A percentile compares a stretch with the other conserved stretches of the same genome.
phyloP scores from a whole-genome alignment of 2,797 vertebrate species.

The Cuculus canorus region DNA sequence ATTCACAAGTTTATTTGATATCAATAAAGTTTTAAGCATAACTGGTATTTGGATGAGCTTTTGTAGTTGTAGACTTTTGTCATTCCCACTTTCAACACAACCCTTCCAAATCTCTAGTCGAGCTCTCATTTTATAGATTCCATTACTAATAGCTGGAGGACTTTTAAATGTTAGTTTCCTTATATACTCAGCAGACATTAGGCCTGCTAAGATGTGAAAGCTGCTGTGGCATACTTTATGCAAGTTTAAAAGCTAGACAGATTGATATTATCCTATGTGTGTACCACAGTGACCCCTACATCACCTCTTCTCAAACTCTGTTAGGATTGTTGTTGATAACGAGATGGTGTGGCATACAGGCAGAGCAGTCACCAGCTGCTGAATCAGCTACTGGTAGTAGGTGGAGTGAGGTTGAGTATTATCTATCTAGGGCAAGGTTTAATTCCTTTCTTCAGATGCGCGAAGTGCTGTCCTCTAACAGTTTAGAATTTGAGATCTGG shows the following conservation, averaged over 20 bases:
- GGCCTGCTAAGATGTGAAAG: background rate
- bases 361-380: background rate
- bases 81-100: background rate
- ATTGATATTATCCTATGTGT: background rate
- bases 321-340: background rate
- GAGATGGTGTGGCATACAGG: background rate
- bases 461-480: background rate
- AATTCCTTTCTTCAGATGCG: background rate
- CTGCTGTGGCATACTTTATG: background rate
- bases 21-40: background rate
- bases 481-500: background rate
- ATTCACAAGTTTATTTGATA: background rate
- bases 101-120: background rate
- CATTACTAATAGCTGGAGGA: background rate
- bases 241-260: background rate
- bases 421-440: background rate
- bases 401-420: background rate
- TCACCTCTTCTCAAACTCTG: background rate
- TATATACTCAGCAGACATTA: background rate
- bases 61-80: background rate
- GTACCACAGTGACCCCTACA: background rate
- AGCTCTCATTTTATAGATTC: background rate
- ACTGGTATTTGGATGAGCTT: background rate
- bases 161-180: background rate
- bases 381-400: background rate